Evolutionary conservation across 1,140 invertebrate genomes (phyloP), one percentile per base, ranked within the genome.

Genomic region (Magallana gigas): DNA sequence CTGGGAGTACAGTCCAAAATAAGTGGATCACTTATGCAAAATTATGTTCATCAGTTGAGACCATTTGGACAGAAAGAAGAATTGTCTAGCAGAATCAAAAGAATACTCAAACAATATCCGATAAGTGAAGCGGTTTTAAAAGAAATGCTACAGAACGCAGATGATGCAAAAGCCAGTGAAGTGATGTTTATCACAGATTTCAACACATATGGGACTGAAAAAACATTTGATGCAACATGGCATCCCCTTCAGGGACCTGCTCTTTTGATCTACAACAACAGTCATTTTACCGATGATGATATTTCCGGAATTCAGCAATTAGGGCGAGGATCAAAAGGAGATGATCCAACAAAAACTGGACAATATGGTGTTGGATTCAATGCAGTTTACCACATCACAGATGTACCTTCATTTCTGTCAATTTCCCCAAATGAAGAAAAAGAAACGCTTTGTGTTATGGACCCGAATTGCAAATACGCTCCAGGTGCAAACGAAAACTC

Each of bases 121-220:
- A 92, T 90, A 80, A 93, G 93, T 81, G 83, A 84, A 16, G 92
- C 89, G 16, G 60, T 94, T 8, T 62, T 93, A 9, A 93, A 94
- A 88, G 93, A 94, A 88, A 87, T 94, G 14, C 48, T 94, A 0
- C 93, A 94, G 84, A 94, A 98, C 91, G 93, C 94, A 57, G 94
- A 94, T 89, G 94, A 94, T 91, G 93, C 93, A 48, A 88, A 88
- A 18, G 94, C 94, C 18, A 93, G 91, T 18, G 93, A 93, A 85
- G 86, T 94, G 5, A 89, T 91, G 58, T 94, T 94, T 84, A 91
- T 94, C 16, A 88, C 91, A 60, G 94, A 94, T 85, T 91, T 88
- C 18, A 87, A 91, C 60, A 62, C 81, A 9, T 91, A 92, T 84
- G 62, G 88, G 48, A 85, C 58, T 5, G 57, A 91, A 59, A 88